Percentiles rank a stretch among this genome's conserved stretches.
These are phyloP conservation scores for Julus scandinavius DNA, from an alignment of 2,888 invertebrate genomes.

Conservation along the genomic window DNA sequence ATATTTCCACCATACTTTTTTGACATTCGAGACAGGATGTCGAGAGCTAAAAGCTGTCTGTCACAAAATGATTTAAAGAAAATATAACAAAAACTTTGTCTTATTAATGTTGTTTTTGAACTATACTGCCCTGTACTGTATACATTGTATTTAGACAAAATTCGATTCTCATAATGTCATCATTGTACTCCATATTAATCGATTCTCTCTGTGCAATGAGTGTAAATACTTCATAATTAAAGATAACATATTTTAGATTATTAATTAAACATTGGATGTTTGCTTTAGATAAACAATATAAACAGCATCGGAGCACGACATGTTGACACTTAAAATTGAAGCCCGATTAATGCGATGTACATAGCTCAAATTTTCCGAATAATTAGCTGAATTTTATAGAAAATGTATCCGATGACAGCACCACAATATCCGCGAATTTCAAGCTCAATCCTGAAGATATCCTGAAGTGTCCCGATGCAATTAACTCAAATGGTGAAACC, in stretches of 20 bases:
- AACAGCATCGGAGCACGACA: constrained; percentile 35
- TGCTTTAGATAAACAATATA: background rate
- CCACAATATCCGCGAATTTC: background rate
- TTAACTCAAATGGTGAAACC: background rate
- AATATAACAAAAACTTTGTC: background rate
- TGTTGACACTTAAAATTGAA: constrained; percentile 30
- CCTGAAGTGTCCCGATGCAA: background rate
- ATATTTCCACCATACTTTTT: constrained; percentile 37
- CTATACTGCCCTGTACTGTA: background rate
- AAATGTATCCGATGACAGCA: background rate
- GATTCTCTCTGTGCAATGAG: background rate
- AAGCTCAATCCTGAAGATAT: background rate
- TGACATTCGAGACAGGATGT: constrained; percentile 36
- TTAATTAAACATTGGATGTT: constrained; percentile 40
- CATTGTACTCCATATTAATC: background rate
- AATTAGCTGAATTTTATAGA: background rate
- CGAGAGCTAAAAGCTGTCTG: constrained; percentile 24
- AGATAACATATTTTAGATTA: constrained; percentile 27
- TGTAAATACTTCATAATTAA: constrained; percentile 13
- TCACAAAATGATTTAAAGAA: constrained; percentile 43
- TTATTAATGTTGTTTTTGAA: background rate
- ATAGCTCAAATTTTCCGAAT: background rate
- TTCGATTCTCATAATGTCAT: background rate
- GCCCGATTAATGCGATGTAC: background rate
- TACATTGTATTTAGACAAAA: background rate